A percentile compares a stretch with the other conserved stretches of the same genome.
Conservation (phyloP, 2,888 invertebrate genomes). For the Drosophila ezoana region DNA sequence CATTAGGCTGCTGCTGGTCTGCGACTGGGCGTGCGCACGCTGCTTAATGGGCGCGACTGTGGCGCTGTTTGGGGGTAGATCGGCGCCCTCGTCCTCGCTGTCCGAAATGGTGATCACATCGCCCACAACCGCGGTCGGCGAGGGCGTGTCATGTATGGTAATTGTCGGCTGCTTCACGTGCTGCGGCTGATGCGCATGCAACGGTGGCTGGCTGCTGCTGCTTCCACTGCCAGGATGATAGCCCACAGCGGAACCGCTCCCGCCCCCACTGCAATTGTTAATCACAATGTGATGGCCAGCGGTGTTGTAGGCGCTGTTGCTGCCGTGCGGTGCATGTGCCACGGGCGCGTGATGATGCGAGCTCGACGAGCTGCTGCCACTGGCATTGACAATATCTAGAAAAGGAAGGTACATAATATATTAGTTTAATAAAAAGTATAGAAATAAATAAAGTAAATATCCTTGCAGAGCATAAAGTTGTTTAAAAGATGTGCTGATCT, state of each 20-base stretch:
- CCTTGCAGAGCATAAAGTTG: too few relatives aligned
- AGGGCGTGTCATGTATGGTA: constrained; percentile 97
- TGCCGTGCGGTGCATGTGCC: constrained; percentile 76
- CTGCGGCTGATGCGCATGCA: constrained; percentile 66
- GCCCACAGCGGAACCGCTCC: constrained; percentile 16
- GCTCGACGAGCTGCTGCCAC: constrained; percentile 62
- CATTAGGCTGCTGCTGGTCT: constrained; percentile 82
- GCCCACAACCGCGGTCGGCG: constrained; percentile 92
- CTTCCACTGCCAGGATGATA: constrained; percentile 47
- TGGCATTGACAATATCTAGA: constrained; percentile 75
- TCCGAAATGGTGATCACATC: constrained; percentile 94
- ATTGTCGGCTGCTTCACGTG: constrained; percentile 90
- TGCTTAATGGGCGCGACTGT: constrained; percentile 76
- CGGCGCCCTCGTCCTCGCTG: constrained; percentile 93
- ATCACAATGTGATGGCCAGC: constrained; percentile 75
- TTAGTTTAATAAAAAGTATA: not conserved
- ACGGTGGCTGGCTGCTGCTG: constrained; percentile 61
- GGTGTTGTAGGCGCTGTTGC: constrained; percentile 60
- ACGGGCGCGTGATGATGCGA: constrained; percentile 76
- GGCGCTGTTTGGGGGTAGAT: constrained; percentile 61
- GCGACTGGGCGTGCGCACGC: constrained; percentile 84
- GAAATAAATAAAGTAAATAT: too few relatives aligned
- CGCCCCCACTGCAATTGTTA: constrained; percentile 61
- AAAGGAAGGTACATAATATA: constrained; percentile 11
- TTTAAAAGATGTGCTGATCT: too few relatives aligned